Evolutionary conservation across 2,797 vertebrate genomes (phyloP), one percentile per base, ranked within the genome.

Genomic region (Apodemus agrarius): DNA sequence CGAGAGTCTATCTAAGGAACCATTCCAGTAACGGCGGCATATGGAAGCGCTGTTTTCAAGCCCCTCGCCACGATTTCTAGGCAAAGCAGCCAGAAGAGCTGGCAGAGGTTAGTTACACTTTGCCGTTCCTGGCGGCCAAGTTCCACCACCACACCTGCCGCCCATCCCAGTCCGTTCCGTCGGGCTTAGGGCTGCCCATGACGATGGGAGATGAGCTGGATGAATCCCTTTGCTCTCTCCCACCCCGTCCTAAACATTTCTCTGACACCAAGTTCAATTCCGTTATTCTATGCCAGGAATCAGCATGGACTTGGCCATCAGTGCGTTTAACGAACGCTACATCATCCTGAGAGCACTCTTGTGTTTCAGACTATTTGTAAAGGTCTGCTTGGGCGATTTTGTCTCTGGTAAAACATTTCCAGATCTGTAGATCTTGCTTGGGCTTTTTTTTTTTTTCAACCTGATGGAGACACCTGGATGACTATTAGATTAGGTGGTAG

Each of bases 1-100:
- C 97, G 98, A 97, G 96, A 98, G 96, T 97, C 97, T 98, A 94
- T 96, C 98, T 97, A 97, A 98, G 97, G 98, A 98, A 97, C 97
- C 98, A 98, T 98, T 98, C 95, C 93, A 98, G 97, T 97, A 97
- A 98, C 97, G 92, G 89, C 0, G 21, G 96, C 97, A 98, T 98
- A 98, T 98, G 98, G 98, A 98, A 65, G 93, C 90, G 93, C 97
- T 98, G 91, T 98, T 98, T 97, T 97, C 88, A 93, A 98, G 96
- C 54, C 57, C 95, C 96, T 98, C 97, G 96, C 97, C 97, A 94
- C 96, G 94, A 98, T 97, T 93, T 96, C 97, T 98, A 98, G 94
- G 86, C 96, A 98, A 90, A 98, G 94, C 97, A 96, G 92, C 95
- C 98, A 97, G 96, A 97, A 96, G 98, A 96, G 93, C 97, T 98